Conservation (phyloP, 2,797 vertebrate genomes). For the Platalea minor region DNA sequence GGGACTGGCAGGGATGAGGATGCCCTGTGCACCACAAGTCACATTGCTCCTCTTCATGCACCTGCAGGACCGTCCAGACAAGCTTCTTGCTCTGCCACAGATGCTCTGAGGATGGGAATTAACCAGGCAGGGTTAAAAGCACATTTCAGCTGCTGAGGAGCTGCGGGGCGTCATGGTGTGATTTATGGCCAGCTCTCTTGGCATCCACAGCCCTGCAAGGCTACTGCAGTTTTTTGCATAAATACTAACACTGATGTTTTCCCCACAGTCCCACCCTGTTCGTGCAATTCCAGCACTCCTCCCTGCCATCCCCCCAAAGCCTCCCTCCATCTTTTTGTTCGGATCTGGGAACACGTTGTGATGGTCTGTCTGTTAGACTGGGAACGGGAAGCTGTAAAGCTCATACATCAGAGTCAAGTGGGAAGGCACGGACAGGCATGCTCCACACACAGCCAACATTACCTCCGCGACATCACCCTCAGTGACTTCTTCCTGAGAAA, state of each 20-base stretch:
- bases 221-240: conserved; percentile 61
- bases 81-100: background rate
- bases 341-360: accelerated
- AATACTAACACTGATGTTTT: conserved; percentile 1
- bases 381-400: background rate
- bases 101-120: background rate
- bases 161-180: background rate
- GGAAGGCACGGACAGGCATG: background rate
- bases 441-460: background rate
- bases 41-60: background rate
- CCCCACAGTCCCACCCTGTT: conserved; percentile 25
- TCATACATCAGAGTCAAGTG: background rate
- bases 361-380: background rate
- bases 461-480: background rate
- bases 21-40: background rate
- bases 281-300: background rate
- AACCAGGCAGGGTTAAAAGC: conserved; percentile 28
- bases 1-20: background rate
- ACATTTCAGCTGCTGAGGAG: background rate
- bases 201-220: conserved; percentile 35
- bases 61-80: background rate
- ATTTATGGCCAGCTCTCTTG: conserved; percentile 33
- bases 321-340: background rate
- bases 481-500: background rate
- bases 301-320: background rate